Evolutionary conservation across 2,888 invertebrate species (phyloP).

Genomic region (Nomada hirtipes): DNA sequence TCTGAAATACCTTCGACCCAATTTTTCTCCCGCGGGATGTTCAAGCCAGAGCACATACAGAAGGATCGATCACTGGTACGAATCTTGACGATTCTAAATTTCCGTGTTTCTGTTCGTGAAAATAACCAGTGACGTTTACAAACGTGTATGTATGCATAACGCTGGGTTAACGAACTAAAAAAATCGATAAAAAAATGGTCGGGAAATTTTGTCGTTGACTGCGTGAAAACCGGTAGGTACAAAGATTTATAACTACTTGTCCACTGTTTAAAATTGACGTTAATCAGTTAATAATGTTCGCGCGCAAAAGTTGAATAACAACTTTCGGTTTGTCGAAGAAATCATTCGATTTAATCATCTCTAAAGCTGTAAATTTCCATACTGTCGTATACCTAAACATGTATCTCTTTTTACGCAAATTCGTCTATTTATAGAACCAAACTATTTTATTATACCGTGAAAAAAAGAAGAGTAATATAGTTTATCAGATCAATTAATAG

Average conservation of each 20-base stretch:
- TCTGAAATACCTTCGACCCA: constrained; percentile 49
- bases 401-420: constrained; percentile 9
- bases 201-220: constrained; percentile 1
- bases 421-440: constrained; percentile 10
- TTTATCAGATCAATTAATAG: background rate
- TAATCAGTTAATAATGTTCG: background rate
- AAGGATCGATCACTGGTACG: constrained; percentile 17
- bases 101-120: constrained; percentile 32
- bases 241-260: constrained; percentile 5
- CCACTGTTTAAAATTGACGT: background rate
- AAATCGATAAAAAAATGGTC: constrained; percentile 10
- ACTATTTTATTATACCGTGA: no score
- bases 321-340: background rate
- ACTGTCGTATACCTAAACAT: background rate
- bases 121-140: constrained; percentile 23
- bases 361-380: background rate
- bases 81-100: constrained; percentile 30
- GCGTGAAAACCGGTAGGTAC: constrained; percentile 5
- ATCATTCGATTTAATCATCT: background rate
- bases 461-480: no score
- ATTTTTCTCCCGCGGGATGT: constrained; percentile 21
- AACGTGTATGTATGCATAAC: constrained; percentile 13
- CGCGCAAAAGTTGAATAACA: background rate
- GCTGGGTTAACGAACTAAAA: constrained; percentile 37
- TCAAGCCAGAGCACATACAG: background rate